These are phyloP conservation scores for Chalcis sispes DNA, from an alignment of 2,888 invertebrate genomes.

Conservation along the genomic window DNA sequence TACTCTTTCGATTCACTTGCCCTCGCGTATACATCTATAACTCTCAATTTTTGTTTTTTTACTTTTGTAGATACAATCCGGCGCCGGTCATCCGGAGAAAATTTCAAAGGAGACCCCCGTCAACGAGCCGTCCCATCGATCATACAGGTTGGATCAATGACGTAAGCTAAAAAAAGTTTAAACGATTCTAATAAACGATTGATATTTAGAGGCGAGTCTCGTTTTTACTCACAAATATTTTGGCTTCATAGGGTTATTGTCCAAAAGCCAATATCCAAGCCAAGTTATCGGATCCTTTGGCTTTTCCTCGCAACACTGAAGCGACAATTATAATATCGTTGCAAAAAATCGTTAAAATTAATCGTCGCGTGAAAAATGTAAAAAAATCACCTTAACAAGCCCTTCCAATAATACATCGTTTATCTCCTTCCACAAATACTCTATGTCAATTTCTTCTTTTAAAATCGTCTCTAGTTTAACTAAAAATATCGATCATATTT, in stretches of 20 bases:
- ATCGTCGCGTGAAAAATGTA: neutral
- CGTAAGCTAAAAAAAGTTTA: slow-evolving; percentile 54
- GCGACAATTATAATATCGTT: neutral
- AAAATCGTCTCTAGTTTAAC: slow-evolving; percentile 51
- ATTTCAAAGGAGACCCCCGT: neutral
- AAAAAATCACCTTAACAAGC: slow-evolving; percentile 71
- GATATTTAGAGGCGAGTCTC: neutral
- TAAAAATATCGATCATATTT: slow-evolving; percentile 8
- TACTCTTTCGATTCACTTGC: no score
- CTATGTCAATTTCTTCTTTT: slow-evolving; percentile 78
- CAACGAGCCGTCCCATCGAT: slow-evolving; percentile 23
- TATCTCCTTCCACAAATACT: slow-evolving; percentile 83
- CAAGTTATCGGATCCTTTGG: slow-evolving; percentile 87
- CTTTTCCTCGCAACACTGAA: slow-evolving; percentile 82
- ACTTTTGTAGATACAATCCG: slow-evolving; percentile 38
- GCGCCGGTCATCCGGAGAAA: slow-evolving; percentile 42
- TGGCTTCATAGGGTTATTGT: slow-evolving; percentile 87
- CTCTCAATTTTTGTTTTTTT: slow-evolving; percentile 3
- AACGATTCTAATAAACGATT: neutral
- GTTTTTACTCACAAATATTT: slow-evolving; percentile 62
- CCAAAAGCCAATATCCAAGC: slow-evolving; percentile 86
- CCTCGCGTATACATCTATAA: no score
- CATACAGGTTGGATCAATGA: slow-evolving; percentile 55
- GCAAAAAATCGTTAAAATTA: neutral
- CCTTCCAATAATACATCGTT: slow-evolving; percentile 82